Evolutionary conservation across 2,888 invertebrate species (phyloP), one percentile per base, ranked within the genome.

Genomic region (Keiferia lycopersicella): DNA sequence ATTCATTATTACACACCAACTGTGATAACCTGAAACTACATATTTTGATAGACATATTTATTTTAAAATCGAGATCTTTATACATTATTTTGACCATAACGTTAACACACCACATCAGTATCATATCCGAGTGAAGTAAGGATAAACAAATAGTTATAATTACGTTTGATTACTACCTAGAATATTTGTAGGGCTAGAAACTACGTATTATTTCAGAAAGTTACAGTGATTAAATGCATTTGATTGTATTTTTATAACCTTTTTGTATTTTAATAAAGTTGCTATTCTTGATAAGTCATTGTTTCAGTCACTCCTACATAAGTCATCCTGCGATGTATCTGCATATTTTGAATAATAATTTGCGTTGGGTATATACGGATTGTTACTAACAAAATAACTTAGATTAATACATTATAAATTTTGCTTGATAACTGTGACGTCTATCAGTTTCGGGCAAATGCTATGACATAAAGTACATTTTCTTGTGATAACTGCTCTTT

Each of bases 211-310:
- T 82, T 80, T 83, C 82, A 77, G 77, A 83, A 26, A 83, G 83
- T 86, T 86, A 84, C 89, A 89, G 90, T 90, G 90, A 89, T 88
- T 82, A 79, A 83, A 84, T 84, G 89, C 91, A 91, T 91, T 91
- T 91, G 87, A 91, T 91, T 91, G 91, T 91, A 91, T 91, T 91
- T 88, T 90, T 90, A 88, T 88, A 91, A 86, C 85, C 84, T 88
- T 90, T 88, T 91, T 91, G 88, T 90, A 88, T 88, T 90, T 90
- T 89, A 90, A 91, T 91, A 91, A 91, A 91, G 89, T 91, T 91
- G 87, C 90, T 91, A 91, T 91, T 89, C 89, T 88, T 87, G 82
- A 86, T 84, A 78, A 30, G 69, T 67, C 69, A 62, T 62, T 53
- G 62, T 62, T 62, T 62, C 39, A 53, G 12, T 58, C 18, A 45